Evolutionary conservation across 2,888 invertebrate genomes (phyloP), one percentile per base, ranked within the genome.

Genomic region (Dasysyrphus tricinctus): DNA sequence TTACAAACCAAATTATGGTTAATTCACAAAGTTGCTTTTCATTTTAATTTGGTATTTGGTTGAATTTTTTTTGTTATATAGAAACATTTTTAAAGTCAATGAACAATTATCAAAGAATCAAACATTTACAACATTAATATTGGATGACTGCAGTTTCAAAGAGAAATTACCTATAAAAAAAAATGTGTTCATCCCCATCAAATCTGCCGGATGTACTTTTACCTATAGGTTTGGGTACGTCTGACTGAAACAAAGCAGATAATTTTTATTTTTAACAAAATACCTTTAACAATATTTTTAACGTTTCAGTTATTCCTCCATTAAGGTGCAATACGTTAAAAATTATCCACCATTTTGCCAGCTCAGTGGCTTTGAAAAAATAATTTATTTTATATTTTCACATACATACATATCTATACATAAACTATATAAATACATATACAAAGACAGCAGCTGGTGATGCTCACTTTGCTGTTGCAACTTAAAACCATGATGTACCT

Each of bases 291-390:
- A 67, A 51, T 51, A 73, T 79, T 70, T 76, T 79, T 75, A 54
- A 83, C 80, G 70, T 56, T 51, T 80, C 80, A 83, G 56, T 83
- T 80, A 63, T 74, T 56, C 19, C 59, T 75, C 75, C 59, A 80
- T 74, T 69, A 83, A 79, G 49, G 83, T 79, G 79, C 74, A 74
- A 75, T 75, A 74, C 47, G 74, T 83, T 56, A 70, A 78, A 51
- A 74, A 79, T 79, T 74, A 83, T 83, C 69, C 74, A 75, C 63
- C 67, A 69, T 78, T 69, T 83, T 83, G 73, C 74, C 74, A 74
- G 78, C 32, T 75, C 74, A 83, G 42, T 79, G 75, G 57, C 6
- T 74, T 80, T 74, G 57, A 29, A 67, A 65, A 69, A 65, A 49
- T 29, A 24, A 37, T 44, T 12, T 44, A 34, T 16, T 67, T 29